Evolutionary conservation across 2,113 vertebrate genomes (phyloP).

Genomic region (Pungitius pungitius): DNA sequence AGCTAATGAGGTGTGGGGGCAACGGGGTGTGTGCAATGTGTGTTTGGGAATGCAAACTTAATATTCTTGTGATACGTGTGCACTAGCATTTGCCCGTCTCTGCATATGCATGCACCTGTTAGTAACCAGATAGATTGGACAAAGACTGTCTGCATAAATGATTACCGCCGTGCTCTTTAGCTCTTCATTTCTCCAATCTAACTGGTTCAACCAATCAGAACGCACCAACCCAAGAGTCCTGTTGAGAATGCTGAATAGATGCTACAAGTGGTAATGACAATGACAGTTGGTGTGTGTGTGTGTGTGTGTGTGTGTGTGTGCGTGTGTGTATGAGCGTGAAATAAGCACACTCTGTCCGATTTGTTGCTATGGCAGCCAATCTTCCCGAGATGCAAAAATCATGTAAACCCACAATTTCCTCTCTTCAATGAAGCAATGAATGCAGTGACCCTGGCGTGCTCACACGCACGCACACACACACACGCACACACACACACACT

Average conservation of each 20-base stretch:
- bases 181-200: conserved; percentile 36
- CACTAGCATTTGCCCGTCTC: conserved; percentile 1
- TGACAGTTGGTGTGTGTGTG: conserved; percentile 5
- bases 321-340: conserved; percentile 23
- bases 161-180: conserved; percentile 13
- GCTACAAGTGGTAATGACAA: conserved; percentile 64
- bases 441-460: conserved; percentile 20
- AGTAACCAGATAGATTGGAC: not conserved
- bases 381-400: conserved; percentile 66
- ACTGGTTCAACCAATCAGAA: conserved; percentile 55
- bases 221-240: not conserved
- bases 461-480: conserved; percentile 9
- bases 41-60: not conserved
- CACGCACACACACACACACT: conserved; percentile 14
- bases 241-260: conserved; percentile 40
- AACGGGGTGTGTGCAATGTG: not conserved
- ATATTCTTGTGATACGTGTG: not conserved
- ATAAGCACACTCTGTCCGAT: conserved; percentile 50
- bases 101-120: not conserved
- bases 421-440: conserved; percentile 63
- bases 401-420: conserved; percentile 72
- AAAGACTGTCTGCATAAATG: conserved; percentile 1
- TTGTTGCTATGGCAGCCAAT: conserved; percentile 73
- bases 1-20: conserved; percentile 51
- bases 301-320: conserved; percentile 23